A percentile compares a stretch with the other conserved stretches of the same genome.
Conservation (phyloP, 2,888 invertebrate genomes). For the Mystacides longicornis region DNA sequence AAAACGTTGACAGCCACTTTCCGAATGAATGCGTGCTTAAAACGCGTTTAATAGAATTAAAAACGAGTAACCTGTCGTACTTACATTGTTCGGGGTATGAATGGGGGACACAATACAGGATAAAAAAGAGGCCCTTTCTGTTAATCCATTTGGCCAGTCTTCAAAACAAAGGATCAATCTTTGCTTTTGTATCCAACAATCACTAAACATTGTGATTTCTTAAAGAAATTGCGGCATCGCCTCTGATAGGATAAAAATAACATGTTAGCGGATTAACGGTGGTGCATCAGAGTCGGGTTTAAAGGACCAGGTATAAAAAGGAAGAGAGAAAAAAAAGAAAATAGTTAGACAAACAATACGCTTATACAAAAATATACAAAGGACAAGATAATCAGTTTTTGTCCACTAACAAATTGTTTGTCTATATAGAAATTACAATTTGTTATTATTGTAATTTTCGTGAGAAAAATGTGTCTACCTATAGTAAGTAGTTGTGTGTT, state of each 20-base stretch:
- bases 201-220: neutral
- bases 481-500: too few relatives aligned
- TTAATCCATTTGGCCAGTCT: neutral
- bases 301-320: too few relatives aligned
- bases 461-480: too few relatives aligned
- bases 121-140: neutral
- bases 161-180: neutral
- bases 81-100: slow-evolving; percentile 8
- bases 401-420: too few relatives aligned
- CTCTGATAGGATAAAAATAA: neutral
- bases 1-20: slow-evolving; percentile 17
- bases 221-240: neutral
- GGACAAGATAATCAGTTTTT: too few relatives aligned
- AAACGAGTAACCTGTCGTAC: slow-evolving; percentile 7
- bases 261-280: too few relatives aligned
- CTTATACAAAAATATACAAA: too few relatives aligned
- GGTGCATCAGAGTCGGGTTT: too few relatives aligned
- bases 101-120: slow-evolving; percentile 16
- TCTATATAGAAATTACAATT: too few relatives aligned
- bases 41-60: slow-evolving; percentile 19
- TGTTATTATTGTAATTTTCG: too few relatives aligned
- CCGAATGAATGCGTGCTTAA: slow-evolving; percentile 18
- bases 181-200: neutral
- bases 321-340: too few relatives aligned
- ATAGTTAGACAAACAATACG: too few relatives aligned